These are phyloP conservation scores for Eristalis tenax DNA, from an alignment of 2,888 invertebrate species.

Conservation along the genomic window DNA sequence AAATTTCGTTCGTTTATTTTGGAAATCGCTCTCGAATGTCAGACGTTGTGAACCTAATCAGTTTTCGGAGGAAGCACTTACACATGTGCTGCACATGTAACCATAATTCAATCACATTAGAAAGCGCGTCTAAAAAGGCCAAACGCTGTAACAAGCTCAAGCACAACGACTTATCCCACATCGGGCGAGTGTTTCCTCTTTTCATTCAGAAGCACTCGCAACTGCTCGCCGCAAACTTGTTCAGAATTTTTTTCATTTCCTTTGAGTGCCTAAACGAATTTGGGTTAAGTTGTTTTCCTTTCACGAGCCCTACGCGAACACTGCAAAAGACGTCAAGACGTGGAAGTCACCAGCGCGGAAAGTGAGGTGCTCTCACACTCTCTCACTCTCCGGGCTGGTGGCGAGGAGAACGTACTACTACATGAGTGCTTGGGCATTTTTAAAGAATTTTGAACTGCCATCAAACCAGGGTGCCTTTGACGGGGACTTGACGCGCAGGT, in stretches of 20 bases:
- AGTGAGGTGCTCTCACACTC: not conserved
- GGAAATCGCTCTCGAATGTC: not conserved
- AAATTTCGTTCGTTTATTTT: not conserved
- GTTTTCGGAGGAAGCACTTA: not conserved
- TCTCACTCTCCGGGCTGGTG: not conserved
- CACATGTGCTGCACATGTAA: not conserved
- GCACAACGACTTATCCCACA: not conserved
- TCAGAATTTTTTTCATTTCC: conserved; percentile 6
- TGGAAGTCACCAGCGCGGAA: not conserved
- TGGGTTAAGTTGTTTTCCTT: conserved; percentile 45
- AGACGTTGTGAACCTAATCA: not conserved
- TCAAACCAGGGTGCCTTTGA: not conserved
- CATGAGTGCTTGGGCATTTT: not conserved
- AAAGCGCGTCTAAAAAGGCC: not conserved
- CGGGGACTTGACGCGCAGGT: not conserved
- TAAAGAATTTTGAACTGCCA: not conserved
- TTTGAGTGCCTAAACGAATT: conserved; percentile 25
- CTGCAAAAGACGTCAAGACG: not conserved
- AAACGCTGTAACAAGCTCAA: not conserved
- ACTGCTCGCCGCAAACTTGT: not conserved
- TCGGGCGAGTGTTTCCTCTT: not conserved
- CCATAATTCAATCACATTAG: not conserved
- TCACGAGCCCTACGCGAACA: not conserved
- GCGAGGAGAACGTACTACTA: not conserved
- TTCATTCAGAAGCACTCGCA: not conserved